Evolutionary conservation across 2,888 invertebrate species (phyloP), one percentile per base, ranked within the genome.

Genomic region (Drosophila atripex): DNA sequence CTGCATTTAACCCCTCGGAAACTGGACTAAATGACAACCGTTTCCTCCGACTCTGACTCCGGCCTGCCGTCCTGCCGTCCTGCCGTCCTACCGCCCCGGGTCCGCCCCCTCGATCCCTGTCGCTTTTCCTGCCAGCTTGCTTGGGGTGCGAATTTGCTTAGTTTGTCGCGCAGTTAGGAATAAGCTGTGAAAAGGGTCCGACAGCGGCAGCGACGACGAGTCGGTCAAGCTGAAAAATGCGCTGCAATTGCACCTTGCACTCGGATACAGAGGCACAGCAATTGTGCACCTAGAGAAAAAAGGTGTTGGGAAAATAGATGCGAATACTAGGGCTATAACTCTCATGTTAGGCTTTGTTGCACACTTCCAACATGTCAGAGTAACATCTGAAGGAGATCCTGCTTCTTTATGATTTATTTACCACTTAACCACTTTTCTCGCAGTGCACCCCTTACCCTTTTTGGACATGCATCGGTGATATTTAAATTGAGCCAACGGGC

Each of bases 211-310:
- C 18, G 18, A 45, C 79, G 86, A 71, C 76, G 84, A 89, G 80
- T 88, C 89, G 86, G 87, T 88, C 87, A 86, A 89, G 87, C 86
- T 89, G 89, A 89, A 86, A 86, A 86, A 88, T 77, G 70, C 70
- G 72, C 75, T 78, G 87, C 89, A 88, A 89, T 88, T 86, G 86
- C 88, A 86, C 89, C 77, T 76, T 77, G 73, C 61, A 65, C 71
- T 56, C 64, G 56, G 32, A 55, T 23, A 77, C 51, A 64, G 47
- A 59, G 16, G 54, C 9, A 45, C 52, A 39, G 54, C 51, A 43
- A 35, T 14, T 28, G 28, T 35, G 28, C 49, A 63, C 45, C 45
- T 51, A 16, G n/a, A 7, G 7, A 38, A 46, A 66, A 2, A 6
- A 7, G n/a, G n/a, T 1, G 18, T 18, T n/a, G 4, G 32, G 2